These are phyloP conservation scores for Homarus gammarus DNA, from an alignment of 2,888 invertebrate genomes.

Conservation along the genomic window DNA sequence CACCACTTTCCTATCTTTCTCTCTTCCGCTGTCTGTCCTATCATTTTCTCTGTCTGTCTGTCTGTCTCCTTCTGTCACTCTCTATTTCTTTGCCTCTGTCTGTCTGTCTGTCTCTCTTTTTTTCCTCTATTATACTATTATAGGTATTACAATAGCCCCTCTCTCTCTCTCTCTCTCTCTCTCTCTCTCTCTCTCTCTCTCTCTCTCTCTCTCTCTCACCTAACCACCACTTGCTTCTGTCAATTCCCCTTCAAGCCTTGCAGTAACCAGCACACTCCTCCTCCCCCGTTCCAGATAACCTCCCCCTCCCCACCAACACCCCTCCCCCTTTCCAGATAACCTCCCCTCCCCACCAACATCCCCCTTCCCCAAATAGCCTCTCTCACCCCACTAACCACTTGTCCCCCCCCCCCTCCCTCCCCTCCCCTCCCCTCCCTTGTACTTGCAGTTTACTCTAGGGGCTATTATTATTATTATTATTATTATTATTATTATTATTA, in stretches of 20 bases:
- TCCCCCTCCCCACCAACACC: neutral
- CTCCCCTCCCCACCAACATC: neutral
- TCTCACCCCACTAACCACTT: neutral
- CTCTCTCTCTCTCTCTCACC: neutral
- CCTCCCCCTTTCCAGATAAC: neutral
- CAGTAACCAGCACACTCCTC: neutral
- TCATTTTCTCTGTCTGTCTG: neutral
- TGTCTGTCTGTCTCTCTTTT: neutral
- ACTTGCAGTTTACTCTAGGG: neutral
- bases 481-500: no score
- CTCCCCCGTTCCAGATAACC: neutral
- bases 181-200: neutral
- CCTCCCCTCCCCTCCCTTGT: neutral
- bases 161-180: neutral
- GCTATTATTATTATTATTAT: no score
- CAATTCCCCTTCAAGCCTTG: neutral
- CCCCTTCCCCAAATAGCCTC: no score
- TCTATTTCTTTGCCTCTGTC: neutral
- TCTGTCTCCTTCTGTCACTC: neutral
- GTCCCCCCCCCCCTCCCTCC: neutral
- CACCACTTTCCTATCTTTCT: neutral
- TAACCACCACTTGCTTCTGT: neutral
- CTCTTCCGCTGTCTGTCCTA: no score
- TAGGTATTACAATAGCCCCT: neutral
- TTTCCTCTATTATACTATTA: no score